Evolutionary conservation across 1,140 invertebrate genomes (phyloP).

Genomic region (Hypsibius dujardini): DNA sequence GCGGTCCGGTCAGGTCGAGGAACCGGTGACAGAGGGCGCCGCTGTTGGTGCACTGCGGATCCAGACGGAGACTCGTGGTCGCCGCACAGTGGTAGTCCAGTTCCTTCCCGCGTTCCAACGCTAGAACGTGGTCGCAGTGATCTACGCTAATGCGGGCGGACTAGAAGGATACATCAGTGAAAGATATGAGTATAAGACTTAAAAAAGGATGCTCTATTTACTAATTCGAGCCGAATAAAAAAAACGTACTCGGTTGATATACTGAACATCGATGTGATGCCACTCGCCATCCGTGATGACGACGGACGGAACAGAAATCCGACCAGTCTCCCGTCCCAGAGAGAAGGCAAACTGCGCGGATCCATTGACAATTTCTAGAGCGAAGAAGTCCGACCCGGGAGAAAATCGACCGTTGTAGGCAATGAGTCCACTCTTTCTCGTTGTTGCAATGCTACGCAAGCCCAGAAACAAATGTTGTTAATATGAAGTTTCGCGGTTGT

Average conservation of each 20-base stretch:
- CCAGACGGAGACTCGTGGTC: slow-evolving; percentile 41
- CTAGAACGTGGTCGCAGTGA: slow-evolving; percentile 68
- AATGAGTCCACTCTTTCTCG: slow-evolving; percentile 58
- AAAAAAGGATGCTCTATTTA: slow-evolving; percentile 1
- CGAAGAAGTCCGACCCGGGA: slow-evolving; percentile 80
- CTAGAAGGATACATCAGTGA: slow-evolving; percentile 35
- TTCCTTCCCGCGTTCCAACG: slow-evolving; percentile 50
- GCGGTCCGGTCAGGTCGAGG: slow-evolving; percentile 78
- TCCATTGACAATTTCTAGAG: slow-evolving; percentile 58
- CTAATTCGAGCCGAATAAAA: slow-evolving; percentile 16
- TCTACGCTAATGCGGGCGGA: slow-evolving; percentile 69
- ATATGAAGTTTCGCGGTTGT: too few species aligned
- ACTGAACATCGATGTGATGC: slow-evolving; percentile 72
- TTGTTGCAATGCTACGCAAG: slow-evolving; percentile 66
- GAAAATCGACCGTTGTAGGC: slow-evolving; percentile 91
- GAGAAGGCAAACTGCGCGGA: slow-evolving; percentile 73
- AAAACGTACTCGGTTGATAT: slow-evolving; percentile 55
- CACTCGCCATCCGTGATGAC: slow-evolving; percentile 74
- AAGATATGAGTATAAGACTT: slow-evolving; percentile 14
- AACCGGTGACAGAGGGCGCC: slow-evolving; percentile 86
- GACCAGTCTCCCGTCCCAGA: slow-evolving; percentile 51
- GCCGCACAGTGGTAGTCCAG: slow-evolving; percentile 65
- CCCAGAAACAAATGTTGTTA: neutral
- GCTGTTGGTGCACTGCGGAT: slow-evolving; percentile 52
- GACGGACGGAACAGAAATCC: slow-evolving; percentile 43